phyloP scores from a whole-genome alignment of 1,140 invertebrate species.

The Cylas formicarius region DNA sequence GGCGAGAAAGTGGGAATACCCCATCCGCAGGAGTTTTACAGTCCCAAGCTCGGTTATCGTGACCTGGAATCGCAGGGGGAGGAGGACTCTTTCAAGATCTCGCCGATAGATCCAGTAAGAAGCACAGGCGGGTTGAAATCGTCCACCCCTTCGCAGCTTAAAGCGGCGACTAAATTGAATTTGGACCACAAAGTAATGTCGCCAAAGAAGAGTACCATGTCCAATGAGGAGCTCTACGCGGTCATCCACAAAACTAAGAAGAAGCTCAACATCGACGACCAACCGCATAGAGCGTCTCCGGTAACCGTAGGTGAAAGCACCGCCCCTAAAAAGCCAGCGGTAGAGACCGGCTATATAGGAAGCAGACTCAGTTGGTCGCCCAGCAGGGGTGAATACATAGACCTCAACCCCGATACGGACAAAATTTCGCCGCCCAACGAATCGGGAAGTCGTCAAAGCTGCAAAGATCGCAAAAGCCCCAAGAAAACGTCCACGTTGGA shows the following conservation, averaged over 20 bases:
- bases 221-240: slow-evolving; percentile 67
- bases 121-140: slow-evolving; percentile 47
- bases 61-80: background rate
- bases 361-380: slow-evolving; percentile 48
- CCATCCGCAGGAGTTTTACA: slow-evolving; percentile 26
- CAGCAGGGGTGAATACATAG: slow-evolving; percentile 42
- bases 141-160: slow-evolving; percentile 50
- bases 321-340: slow-evolving; percentile 42
- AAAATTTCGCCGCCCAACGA: slow-evolving; percentile 31
- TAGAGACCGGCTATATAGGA: slow-evolving; percentile 51
- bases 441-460: slow-evolving; percentile 35
- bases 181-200: slow-evolving; percentile 45
- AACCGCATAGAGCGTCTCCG: slow-evolving; percentile 46
- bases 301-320: slow-evolving; percentile 45
- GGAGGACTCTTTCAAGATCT: slow-evolving; percentile 44
- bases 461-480: slow-evolving; percentile 40
- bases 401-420: slow-evolving; percentile 35
- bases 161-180: slow-evolving; percentile 31
- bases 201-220: slow-evolving; percentile 64
- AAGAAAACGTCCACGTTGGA: slow-evolving; percentile 64
- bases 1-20: slow-evolving; percentile 32
- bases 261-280: slow-evolving; percentile 60
- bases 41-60: background rate
- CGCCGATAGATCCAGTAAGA: slow-evolving; percentile 55
- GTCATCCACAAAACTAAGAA: slow-evolving; percentile 73